Conservation (phyloP, 2,113 vertebrate genomes). For the Bufo bufo region DNA sequence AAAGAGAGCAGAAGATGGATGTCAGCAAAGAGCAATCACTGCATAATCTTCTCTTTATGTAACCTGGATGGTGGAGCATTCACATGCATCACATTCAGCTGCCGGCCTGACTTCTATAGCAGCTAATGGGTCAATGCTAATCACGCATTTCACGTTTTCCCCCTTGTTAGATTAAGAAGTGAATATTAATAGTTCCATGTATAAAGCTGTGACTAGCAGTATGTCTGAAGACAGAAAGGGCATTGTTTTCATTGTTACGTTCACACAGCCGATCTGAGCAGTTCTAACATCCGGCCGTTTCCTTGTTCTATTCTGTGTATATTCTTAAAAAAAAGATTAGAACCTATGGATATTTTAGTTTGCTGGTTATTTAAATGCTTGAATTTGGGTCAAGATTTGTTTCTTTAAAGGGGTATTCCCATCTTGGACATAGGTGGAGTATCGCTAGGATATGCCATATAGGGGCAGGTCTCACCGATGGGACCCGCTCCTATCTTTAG, state of each 20-base stretch:
- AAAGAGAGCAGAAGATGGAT: constrained; percentile 57
- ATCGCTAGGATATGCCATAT: too few species aligned
- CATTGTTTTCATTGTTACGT: not conserved
- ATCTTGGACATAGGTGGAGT: too few species aligned
- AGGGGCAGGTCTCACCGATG: too few species aligned
- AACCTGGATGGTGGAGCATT: constrained; percentile 52
- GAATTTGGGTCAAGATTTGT: too few species aligned
- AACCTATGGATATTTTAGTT: too few species aligned
- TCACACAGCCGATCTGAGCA: too few species aligned
- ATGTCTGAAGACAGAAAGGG: not conserved
- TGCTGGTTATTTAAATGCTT: too few species aligned
- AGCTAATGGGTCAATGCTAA: constrained; percentile 41
- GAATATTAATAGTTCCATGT: not conserved
- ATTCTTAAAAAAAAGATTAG: too few species aligned
- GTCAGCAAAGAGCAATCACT: constrained; percentile 57
- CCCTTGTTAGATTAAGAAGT: not conserved
- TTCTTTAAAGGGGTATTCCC: too few species aligned
- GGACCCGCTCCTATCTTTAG: too few species aligned
- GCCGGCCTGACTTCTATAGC: constrained; percentile 27
- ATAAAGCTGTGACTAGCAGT: not conserved
- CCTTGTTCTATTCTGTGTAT: too few species aligned
- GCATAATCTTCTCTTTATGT: constrained; percentile 58
- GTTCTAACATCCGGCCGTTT: too few species aligned
- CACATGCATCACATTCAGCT: constrained; percentile 23
- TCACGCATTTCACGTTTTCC: constrained; percentile 13